These are phyloP conservation scores for Corythaeola cristata DNA, from an alignment of 2,113 vertebrate species.

Conservation along the genomic window DNA sequence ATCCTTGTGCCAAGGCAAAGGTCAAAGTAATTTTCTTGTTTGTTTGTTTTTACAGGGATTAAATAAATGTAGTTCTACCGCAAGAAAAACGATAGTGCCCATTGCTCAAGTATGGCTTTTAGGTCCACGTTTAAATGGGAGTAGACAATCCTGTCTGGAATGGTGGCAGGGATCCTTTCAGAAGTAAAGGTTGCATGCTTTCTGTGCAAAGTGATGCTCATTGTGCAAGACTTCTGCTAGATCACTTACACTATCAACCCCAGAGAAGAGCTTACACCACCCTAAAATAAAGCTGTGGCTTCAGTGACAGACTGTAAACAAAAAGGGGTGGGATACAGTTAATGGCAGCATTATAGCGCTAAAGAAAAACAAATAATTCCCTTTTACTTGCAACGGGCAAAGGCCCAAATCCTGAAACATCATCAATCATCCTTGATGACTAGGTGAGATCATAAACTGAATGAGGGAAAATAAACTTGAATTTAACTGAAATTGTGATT, in stretches of 20 bases:
- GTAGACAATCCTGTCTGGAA: not conserved
- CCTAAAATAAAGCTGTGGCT: constrained; percentile 36
- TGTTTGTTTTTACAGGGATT: constrained; percentile 67
- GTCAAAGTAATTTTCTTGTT: constrained; percentile 64
- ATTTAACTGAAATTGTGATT: constrained; percentile 44
- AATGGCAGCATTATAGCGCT: not conserved
- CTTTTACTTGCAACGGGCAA: not conserved
- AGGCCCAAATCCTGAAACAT: not conserved
- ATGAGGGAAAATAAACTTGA: constrained; percentile 36
- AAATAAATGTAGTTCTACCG: constrained; percentile 43
- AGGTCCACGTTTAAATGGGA: not conserved
- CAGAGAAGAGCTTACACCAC: constrained; percentile 7
- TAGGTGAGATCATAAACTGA: constrained; percentile 46
- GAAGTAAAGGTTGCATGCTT: not conserved
- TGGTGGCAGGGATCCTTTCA: not conserved
- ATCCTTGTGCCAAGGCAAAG: constrained; percentile 25
- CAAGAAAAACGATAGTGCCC: not conserved
- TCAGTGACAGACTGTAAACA: constrained; percentile 36
- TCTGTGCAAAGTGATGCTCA: not conserved
- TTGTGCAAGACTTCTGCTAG: not conserved
- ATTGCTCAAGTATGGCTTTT: not conserved
- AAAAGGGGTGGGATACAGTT: not conserved
- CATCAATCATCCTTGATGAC: not conserved
- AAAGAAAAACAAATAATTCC: constrained; percentile 2
- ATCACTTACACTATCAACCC: not conserved